phyloP scores from a whole-genome alignment of 2,888 invertebrate species.

The Apamea crenata region DNA sequence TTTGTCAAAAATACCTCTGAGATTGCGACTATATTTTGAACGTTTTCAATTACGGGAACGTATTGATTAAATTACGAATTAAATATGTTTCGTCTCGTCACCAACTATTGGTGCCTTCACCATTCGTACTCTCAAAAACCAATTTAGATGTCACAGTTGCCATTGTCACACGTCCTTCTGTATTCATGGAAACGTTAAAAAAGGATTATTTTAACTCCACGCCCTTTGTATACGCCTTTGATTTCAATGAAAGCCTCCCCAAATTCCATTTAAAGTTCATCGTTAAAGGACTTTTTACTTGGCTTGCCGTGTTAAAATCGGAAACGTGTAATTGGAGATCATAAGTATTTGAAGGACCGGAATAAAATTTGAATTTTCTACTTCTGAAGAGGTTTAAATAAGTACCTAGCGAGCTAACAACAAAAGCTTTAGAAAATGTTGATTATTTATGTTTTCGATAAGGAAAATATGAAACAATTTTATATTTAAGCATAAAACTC shows the following conservation, averaged over 20 bases:
- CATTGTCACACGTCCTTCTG: conserved; percentile 69
- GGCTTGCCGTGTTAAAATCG: conserved; percentile 36
- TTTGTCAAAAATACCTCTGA: background rate
- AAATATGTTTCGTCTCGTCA: conserved; percentile 19
- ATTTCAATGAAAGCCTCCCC: conserved; percentile 56
- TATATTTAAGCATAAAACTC: background rate
- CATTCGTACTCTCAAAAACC: conserved; percentile 72
- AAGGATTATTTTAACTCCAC: conserved; percentile 74
- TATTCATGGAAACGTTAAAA: conserved; percentile 76
- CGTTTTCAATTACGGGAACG: background rate
- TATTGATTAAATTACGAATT: conserved; percentile 23
- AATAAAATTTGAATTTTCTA: conserved; percentile 8
- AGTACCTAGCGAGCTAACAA: background rate
- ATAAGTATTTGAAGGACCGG: conserved; percentile 6
- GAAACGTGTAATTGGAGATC: conserved; percentile 31
- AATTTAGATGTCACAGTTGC: conserved; percentile 76
- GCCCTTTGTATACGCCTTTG: conserved; percentile 67
- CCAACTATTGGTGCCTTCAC: conserved; percentile 32
- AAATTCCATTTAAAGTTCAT: conserved; percentile 46
- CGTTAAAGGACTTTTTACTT: conserved; percentile 39
- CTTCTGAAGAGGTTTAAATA: background rate
- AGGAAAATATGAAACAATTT: conserved; percentile 2
- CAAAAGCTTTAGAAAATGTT: background rate
- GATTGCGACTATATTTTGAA: background rate
- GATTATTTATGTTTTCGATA: background rate